Conservation (phyloP, 2,113 vertebrate species). For the Riparia riparia region DNA sequence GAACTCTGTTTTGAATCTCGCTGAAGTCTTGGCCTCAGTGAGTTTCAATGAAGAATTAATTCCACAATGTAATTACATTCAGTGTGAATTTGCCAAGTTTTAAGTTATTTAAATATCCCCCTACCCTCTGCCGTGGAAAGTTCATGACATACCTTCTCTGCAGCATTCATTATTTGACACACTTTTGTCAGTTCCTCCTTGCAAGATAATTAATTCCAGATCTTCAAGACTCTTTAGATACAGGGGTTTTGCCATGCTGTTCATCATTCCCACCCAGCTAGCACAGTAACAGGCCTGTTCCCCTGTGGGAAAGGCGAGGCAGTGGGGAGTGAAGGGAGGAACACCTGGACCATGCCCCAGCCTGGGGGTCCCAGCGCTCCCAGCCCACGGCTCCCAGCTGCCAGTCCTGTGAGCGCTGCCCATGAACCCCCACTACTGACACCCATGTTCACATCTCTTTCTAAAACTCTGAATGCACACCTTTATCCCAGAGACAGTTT, state of each 20-base stretch:
- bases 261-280: neutral
- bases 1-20: neutral
- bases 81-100: slow-evolving; percentile 15
- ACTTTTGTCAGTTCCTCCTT: neutral
- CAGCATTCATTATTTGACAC: slow-evolving; percentile 4
- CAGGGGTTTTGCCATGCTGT: neutral
- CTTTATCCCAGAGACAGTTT: neutral
- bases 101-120: slow-evolving; percentile 37
- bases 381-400: neutral
- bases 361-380: neutral
- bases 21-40: neutral
- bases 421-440: rapidly evolving
- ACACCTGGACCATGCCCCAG: neutral
- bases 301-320: rapidly evolving
- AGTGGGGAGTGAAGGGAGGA: rapidly evolving
- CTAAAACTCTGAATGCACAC: neutral
- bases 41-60: slow-evolving; percentile 22
- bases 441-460: rapidly evolving
- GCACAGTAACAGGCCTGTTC: neutral
- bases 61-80: slow-evolving; percentile 20
- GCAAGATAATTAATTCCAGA: slow-evolving; percentile 9
- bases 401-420: rapidly evolving
- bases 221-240: neutral
- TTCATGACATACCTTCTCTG: slow-evolving; percentile 20
- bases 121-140: neutral